phyloP scores from a whole-genome alignment of 1,140 invertebrate genomes.

The Orchesella cincta region DNA sequence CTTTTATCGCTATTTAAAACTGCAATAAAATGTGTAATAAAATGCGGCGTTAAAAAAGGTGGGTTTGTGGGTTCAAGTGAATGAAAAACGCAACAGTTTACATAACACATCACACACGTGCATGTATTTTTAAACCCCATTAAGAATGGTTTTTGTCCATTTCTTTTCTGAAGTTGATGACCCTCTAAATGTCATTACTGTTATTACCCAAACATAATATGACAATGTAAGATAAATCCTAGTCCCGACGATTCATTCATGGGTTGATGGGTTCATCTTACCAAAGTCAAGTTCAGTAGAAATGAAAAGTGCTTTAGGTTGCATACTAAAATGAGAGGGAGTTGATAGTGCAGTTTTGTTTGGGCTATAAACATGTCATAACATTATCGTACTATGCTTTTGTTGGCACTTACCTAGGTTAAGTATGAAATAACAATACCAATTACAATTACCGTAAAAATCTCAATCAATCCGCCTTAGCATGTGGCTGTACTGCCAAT shows the following conservation, averaged over 20 bases:
- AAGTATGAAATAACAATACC: conserved; percentile 15
- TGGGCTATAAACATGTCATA: conserved; percentile 16
- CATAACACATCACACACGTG: too few relatives aligned
- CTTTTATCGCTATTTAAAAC: conserved; percentile 23
- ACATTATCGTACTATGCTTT: background rate
- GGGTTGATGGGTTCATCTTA: conserved; percentile 13
- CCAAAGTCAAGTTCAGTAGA: conserved; percentile 13
- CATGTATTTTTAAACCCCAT: too few relatives aligned
- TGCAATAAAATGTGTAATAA: conserved; percentile 26
- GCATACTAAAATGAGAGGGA: background rate
- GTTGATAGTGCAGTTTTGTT: background rate
- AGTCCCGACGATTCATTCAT: too few relatives aligned
- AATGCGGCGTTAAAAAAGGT: background rate
- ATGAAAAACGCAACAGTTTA: too few relatives aligned
- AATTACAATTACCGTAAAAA: conserved; percentile 27
- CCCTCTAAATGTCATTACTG: too few relatives aligned
- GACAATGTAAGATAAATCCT: too few relatives aligned
- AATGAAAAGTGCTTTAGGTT: background rate
- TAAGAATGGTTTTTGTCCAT: too few relatives aligned
- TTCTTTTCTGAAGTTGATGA: too few relatives aligned
- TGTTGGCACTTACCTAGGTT: conserved; percentile 8
- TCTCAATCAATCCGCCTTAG: background rate
- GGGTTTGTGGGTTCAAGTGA: background rate
- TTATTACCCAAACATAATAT: too few relatives aligned
- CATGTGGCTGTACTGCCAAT: too few relatives aligned